phyloP scores from a whole-genome alignment of 2,113 vertebrate species.

The Etheostoma spectabile region DNA sequence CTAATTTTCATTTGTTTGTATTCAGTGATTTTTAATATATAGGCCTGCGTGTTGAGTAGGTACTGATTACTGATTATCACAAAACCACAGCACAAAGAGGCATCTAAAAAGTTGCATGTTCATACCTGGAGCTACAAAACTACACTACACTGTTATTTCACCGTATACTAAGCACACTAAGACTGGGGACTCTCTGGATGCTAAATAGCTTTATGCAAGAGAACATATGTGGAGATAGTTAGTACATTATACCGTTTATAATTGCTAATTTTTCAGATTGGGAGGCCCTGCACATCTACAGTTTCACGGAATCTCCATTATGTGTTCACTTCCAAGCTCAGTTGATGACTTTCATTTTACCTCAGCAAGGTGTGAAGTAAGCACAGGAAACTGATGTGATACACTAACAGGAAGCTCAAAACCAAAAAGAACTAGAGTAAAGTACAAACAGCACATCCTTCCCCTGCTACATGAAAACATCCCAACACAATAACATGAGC shows the following conservation, averaged over 20 bases:
- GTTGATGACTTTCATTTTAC: not conserved
- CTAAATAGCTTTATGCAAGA: not conserved
- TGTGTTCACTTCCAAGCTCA: not conserved
- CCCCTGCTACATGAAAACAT: slow-evolving; percentile 32
- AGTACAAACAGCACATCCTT: slow-evolving; percentile 50
- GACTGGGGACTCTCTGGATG: not conserved
- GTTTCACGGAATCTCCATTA: not conserved
- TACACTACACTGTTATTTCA: not conserved
- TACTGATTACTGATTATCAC: not conserved
- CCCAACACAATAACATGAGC: not conserved
- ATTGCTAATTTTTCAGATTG: not conserved
- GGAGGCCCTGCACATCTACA: not conserved
- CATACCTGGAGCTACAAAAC: not conserved
- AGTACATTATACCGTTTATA: not conserved
- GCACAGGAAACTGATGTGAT: slow-evolving; percentile 47
- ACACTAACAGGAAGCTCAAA: slow-evolving; percentile 52
- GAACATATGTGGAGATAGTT: not conserved
- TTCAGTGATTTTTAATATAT: not conserved
- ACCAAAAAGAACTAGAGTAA: not conserved
- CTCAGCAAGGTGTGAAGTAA: not conserved
- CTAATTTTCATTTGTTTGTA: not conserved
- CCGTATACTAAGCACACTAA: not conserved
- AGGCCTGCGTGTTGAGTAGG: not conserved
- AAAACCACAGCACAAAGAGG: not conserved
- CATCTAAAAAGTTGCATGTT: not conserved